Base-by-base conservation (phyloP, 2,797 vertebrate species). In the Eulemur rubriventer region DNA sequence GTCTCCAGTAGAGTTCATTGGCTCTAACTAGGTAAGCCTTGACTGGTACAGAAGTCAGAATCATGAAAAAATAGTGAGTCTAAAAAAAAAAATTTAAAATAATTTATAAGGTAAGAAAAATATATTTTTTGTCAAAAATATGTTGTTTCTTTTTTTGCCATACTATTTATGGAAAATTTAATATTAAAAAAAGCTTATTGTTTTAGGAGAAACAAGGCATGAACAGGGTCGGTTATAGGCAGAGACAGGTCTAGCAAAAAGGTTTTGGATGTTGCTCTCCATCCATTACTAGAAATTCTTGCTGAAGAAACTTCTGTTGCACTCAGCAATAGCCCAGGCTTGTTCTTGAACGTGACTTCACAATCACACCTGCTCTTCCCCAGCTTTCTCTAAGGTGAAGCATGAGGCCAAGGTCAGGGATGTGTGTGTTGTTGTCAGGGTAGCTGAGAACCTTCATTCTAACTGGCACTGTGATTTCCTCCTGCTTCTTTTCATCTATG, bases 241-340 rank as follows among this genome's bases (percentile, higher is more conserved):
- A 72, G 72, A 92, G 12, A 43, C 28, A 81, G 13, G 61, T 38
- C 6, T 2, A 83, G 67, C 2, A 24, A 80, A 59, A 86, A 76
- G 30, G 11, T 82, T 80, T 30, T 61, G 55, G 73, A 38, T 94
- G 33, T 28, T 61, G 12, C 43, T 65, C 20, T 84, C 8, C 22
- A 82, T 26, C 24, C 26, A 17, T 70, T 75, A 50, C n/a, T 91
- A 81, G 55, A 76, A 91, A 78, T 89, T 82, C 76, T 75, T 92
- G 20, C 46, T 43, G 46, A 78, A 91, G 85, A 92, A 61, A 9
- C 6, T 18, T 81, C 11, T 52, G 17, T 48, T 59, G 20, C 24
- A 14, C 52, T 46, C 41, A 33, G 43, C 28, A 20, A 57, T 6
- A 38, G 24, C 24, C 2, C 63, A 89, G 59, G 35, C 11, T 43